phyloP scores from a whole-genome alignment of 2,888 invertebrate species.

The Cryptophagus acutangulus region DNA sequence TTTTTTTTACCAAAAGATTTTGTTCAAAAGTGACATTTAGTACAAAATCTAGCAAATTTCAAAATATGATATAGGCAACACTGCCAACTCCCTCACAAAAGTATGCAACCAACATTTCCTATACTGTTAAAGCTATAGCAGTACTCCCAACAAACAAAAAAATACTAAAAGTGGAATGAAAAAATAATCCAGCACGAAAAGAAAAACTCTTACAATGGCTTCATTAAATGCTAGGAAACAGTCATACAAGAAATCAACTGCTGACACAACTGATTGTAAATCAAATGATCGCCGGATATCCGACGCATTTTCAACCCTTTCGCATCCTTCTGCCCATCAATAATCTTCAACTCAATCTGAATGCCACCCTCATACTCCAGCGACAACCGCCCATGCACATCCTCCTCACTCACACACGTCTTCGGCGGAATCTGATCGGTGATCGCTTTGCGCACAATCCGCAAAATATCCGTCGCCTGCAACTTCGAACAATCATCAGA shows the following conservation, averaged over 20 bases:
- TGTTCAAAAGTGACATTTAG: no score
- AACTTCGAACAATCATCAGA: conserved; percentile 76
- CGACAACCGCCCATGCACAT: conserved; percentile 40
- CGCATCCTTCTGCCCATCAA: conserved; percentile 61
- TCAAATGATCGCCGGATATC: conserved; percentile 82
- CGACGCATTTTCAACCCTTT: conserved; percentile 81
- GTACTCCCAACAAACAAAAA: no score
- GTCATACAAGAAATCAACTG: conserved; percentile 83
- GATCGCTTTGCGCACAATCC: conserved; percentile 73
- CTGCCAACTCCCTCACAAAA: no score
- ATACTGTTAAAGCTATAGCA: no score
- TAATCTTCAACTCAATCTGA: conserved; percentile 78
- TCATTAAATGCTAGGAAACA: conserved; percentile 51
- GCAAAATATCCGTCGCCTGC: conserved; percentile 74
- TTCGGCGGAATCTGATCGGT: conserved; percentile 73
- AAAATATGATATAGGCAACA: no score
- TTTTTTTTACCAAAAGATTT: no score
- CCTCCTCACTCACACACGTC: conserved; percentile 51
- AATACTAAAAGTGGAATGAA: no score
- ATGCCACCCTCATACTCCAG: conserved; percentile 62
- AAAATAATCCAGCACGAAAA: no score
- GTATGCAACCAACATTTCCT: no score
- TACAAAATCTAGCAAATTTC: no score
- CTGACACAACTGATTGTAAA: conserved; percentile 83
- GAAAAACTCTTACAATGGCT: no score